Evolutionary conservation across 2,113 vertebrate genomes (phyloP).

Genomic region (Rhizomys pruinosus): DNA sequence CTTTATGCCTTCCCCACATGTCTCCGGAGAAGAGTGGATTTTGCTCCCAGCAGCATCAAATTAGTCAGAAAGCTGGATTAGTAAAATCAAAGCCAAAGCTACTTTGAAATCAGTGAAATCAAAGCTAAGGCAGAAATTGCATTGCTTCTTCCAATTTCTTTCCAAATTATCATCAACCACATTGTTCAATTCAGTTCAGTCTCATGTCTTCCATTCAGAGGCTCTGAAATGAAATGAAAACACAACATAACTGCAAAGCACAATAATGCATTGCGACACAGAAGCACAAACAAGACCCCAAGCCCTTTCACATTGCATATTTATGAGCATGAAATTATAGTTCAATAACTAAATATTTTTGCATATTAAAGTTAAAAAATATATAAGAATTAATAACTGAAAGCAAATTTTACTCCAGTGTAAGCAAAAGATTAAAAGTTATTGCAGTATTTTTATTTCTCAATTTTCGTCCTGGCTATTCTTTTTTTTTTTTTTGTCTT

Average conservation of each 20-base stretch:
- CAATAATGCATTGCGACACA: neutral
- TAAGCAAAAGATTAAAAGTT: constrained; percentile 27
- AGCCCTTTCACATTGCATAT: neutral
- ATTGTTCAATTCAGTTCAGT: neutral
- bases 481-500: too few relatives aligned
- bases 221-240: neutral
- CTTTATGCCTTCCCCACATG: neutral
- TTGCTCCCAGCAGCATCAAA: neutral
- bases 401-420: constrained; percentile 22
- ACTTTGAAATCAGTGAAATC: neutral
- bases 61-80: neutral
- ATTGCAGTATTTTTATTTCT: neutral
- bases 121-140: neutral
- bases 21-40: neutral
- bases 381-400: neutral
- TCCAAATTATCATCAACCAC: neutral
- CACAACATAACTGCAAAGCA: neutral
- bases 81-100: constrained; percentile 7
- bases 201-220: neutral
- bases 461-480: neutral
- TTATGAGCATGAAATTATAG: constrained; percentile 27
- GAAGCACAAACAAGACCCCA: neutral
- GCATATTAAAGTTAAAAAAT: neutral
- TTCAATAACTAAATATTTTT: constrained; percentile 30
- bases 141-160: neutral